These are phyloP conservation scores for Psammodynastes pulverulentus DNA, from an alignment of 2,113 vertebrate genomes.

Conservation along the genomic window DNA sequence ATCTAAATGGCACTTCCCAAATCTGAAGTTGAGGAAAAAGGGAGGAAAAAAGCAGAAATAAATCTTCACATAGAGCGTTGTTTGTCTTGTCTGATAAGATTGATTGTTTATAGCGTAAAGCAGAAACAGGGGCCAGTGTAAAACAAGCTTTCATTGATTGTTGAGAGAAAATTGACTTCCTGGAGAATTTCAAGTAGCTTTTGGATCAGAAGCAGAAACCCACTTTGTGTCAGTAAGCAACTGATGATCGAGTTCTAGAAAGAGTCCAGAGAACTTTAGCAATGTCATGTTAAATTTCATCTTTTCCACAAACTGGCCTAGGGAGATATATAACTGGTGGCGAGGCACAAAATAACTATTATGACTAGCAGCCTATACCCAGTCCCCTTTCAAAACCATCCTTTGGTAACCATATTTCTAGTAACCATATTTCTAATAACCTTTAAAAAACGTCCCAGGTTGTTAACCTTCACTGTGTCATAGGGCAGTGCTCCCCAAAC, in stretches of 20 bases:
- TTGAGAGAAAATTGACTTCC: conserved; percentile 36
- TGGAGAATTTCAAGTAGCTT: conserved; percentile 47
- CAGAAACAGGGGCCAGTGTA: conserved; percentile 46
- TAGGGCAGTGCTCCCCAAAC: no score
- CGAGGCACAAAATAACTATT: neutral
- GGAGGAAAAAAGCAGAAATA: neutral
- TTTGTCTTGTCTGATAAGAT: conserved; percentile 53
- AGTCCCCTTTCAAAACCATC: neutral
- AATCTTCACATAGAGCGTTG: conserved; percentile 21
- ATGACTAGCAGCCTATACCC: neutral
- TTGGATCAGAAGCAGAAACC: conserved; percentile 32
- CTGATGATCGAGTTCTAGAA: no score
- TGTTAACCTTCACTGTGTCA: neutral
- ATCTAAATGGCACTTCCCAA: conserved; percentile 11
- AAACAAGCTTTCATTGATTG: conserved; percentile 56
- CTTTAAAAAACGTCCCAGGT: neutral
- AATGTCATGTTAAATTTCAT: neutral
- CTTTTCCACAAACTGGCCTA: neutral
- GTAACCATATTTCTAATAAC: neutral
- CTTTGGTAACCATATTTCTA: neutral
- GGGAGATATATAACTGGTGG: neutral
- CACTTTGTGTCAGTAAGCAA: neutral
- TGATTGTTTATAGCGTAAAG: conserved; percentile 51
- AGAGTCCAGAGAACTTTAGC: neutral
- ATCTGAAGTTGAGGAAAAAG: conserved; percentile 5